Evolutionary conservation across 2,888 invertebrate species (phyloP), one percentile per base, ranked within the genome.

Genomic region (Cotesia congregata): DNA sequence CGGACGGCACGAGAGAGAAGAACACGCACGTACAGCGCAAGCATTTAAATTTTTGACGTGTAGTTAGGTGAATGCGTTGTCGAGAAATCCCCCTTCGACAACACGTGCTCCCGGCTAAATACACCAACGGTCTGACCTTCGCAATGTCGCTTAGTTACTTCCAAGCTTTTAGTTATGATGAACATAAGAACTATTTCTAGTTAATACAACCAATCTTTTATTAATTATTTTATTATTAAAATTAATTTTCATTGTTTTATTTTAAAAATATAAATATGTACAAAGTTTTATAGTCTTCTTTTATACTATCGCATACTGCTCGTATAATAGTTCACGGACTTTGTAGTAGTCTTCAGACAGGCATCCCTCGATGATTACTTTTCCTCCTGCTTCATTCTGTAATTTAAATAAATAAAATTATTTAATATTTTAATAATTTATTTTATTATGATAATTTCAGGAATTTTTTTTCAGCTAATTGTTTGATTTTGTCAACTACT

Each of bases 291-390:
- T 30, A 39, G 67, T 71, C 41, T 72, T 65, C n/a, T 64, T 82
- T 90, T 92, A 98, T 74, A 98, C 94, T 86, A 99, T 97, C 76
- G 98, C 99, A 90, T 98, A 99, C 88, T 99, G 98, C 80, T 96
- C 95, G 88, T 99, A 99, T 41, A 99, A 91, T 60, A 98, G 90
- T 83, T 97, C 96, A 76, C 98, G 92, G 68, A 99, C 95, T 92
- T 93, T 95, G 90, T 95, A 99, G 90, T 98, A 99, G 83, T 99
- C 98, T 84, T 98, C 97, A 6, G 97, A 96, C 0, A 98, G 90
- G 76, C 96, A 95, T 0, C 99, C 99, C 90, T 99, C 99, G 78
- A 99, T 90, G 59, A 97, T 95, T 61, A 99, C 95, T 86, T 95
- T 94, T 0, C 98, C 98, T 0, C 98, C 98, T 73, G 95, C 94